phyloP scores from a whole-genome alignment of 2,888 invertebrate species.

The Cataglyphis albicans region DNA sequence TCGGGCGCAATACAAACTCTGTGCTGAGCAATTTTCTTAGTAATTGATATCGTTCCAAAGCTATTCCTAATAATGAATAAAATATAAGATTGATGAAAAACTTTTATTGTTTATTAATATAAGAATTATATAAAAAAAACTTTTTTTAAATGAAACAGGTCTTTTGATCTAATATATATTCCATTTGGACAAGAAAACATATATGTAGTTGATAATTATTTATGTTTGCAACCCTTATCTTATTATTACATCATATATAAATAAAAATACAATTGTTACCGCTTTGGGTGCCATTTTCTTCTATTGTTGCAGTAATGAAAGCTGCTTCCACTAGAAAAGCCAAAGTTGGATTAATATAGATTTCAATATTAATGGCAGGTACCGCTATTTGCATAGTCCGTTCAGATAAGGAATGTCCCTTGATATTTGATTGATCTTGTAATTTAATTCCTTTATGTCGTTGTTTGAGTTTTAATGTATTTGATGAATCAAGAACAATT shows the following conservation, averaged over 20 bases:
- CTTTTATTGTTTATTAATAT: constrained; percentile 2
- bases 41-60: constrained; percentile 77
- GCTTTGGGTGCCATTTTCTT: constrained; percentile 42
- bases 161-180: neutral
- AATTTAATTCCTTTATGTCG: constrained; percentile 75
- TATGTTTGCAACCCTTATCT: neutral
- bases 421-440: constrained; percentile 73
- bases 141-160: constrained; percentile 23
- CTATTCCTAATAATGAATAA: constrained; percentile 71
- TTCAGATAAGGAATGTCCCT: constrained; percentile 89
- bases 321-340: constrained; percentile 90
- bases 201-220: neutral
- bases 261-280: constrained; percentile 58
- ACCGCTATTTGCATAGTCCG: constrained; percentile 90
- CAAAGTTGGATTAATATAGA: constrained; percentile 92
- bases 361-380: constrained; percentile 90
- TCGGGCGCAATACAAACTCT: constrained; percentile 81
- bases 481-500: constrained; percentile 76
- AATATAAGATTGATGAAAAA: constrained; percentile 12
- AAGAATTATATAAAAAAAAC: neutral
- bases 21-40: constrained; percentile 79
- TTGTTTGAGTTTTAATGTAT: constrained; percentile 77
- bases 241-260: constrained; percentile 25
- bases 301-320: constrained; percentile 80
- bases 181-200: neutral